Evolutionary conservation across 2,888 invertebrate genomes (phyloP), one percentile per base, ranked within the genome.

Genomic region (Nasonovia ribisnigri): DNA sequence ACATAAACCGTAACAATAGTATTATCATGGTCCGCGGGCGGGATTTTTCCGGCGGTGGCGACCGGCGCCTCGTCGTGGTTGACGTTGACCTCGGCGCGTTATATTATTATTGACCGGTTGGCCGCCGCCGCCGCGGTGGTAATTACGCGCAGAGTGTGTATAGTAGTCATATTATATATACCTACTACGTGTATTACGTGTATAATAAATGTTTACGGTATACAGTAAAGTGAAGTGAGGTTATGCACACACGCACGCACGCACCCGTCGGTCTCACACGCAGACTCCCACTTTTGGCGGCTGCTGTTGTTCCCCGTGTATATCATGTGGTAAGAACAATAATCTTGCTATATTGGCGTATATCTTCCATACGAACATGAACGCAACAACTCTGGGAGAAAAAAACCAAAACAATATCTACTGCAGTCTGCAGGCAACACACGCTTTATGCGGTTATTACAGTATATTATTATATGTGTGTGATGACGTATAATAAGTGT

Each of bases 31-130:
- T 86, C 29, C 42, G 86, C 84, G 51, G 51, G 57, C 84, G 67
- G 48, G 87, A 87, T 87, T 87, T 57, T 87, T 46, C 67, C 24
- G 48, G 54, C 51, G 24, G 36, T 16, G 48, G 88, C 84, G 60
- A 36, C 48, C 60, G 60, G 90, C 90, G 93, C 46, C 92, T 57
- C 60, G 46, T n/a, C 60, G 88, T 51, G 92, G 88, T 93, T 93
- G 89, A 93, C 88, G 92, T 84, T 89, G 93, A 93, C 93, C 93
- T 93, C 93, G 93, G 48, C 86, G 93, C 84, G 90, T 86, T 93
- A 86, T 88, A 48, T 90, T 90, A 93, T 90, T 93, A 93, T 93
- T 93, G 93, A 93, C 93, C 93, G 93, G 93, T 90, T 48, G 90
- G 90, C 93, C 77, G 93, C 89, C 77, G 88, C 77, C 48, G 87